Percentiles rank a stretch among this genome's conserved stretches.
These are phyloP conservation scores for Amblyopsis hoosieri DNA, from an alignment of 2,797 vertebrate species.

Conservation along the genomic window DNA sequence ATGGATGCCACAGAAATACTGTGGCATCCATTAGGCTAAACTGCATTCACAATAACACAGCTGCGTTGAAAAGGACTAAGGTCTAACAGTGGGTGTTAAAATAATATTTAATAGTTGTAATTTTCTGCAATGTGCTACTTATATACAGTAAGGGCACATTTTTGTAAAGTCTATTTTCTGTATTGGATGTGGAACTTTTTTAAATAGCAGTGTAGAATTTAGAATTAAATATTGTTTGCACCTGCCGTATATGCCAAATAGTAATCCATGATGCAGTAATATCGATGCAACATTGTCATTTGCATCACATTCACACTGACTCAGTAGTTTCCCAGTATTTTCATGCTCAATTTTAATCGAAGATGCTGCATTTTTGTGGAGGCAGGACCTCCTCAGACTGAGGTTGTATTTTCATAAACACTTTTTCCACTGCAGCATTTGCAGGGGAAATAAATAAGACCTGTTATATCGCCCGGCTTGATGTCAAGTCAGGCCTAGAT, in stretches of 20 bases:
- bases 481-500: background rate
- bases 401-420: constrained; percentile 9
- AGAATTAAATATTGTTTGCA: background rate
- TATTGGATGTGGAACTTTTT: background rate
- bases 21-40: background rate
- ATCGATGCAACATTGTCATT: constrained; percentile 38
- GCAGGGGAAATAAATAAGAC: constrained; percentile 17
- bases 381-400: constrained; percentile 19
- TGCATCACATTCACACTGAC: constrained; percentile 24
- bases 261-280: constrained; percentile 28
- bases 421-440: constrained; percentile 15
- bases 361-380: constrained; percentile 37
- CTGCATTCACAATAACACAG: background rate
- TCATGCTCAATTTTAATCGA: constrained; percentile 44
- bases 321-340: constrained; percentile 30
- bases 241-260: constrained; percentile 14
- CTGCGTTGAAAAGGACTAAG: background rate
- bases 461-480: constrained; percentile 10
- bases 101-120: background rate
- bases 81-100: background rate
- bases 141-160: too few species aligned
- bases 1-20: background rate
- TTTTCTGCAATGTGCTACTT: too few species aligned
- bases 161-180: background rate
- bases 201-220: background rate